Conservation (phyloP, 37 sponge, comb jelly and placozoan species). For the Diacarnus erythraeanus region DNA sequence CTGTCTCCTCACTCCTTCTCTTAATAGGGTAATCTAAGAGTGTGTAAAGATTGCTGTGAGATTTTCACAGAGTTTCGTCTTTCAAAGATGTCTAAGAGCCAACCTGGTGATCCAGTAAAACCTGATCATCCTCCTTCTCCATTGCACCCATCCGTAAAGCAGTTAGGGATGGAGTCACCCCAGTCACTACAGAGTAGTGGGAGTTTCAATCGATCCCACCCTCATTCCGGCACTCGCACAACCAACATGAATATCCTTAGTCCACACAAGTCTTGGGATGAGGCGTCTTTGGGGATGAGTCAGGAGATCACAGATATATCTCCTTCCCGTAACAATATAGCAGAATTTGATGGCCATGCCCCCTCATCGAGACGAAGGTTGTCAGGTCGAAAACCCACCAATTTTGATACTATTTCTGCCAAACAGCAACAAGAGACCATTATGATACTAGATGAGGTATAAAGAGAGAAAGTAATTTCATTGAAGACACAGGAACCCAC, state of each 20-base stretch:
- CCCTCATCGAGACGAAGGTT: background rate
- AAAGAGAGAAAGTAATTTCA: background rate
- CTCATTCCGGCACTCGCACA: background rate
- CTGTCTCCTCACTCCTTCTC: background rate
- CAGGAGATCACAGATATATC: constrained; percentile 7
- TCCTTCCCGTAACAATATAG: background rate
- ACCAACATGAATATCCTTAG: background rate
- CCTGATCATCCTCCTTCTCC: background rate
- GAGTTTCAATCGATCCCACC: background rate
- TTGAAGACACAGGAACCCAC: too few species aligned
- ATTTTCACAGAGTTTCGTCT: constrained; percentile 29
- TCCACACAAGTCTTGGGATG: constrained; percentile 52
- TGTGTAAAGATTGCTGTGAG: constrained; percentile 40
- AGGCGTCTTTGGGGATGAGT: constrained; percentile 7
- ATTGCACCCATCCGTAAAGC: background rate
- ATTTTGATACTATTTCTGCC: background rate
- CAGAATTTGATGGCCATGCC: constrained; percentile 39
- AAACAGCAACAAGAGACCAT: constrained; percentile 2
- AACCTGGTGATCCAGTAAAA: background rate
- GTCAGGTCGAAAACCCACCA: background rate
- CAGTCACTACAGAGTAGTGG: background rate
- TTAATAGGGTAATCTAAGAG: constrained; percentile 29
- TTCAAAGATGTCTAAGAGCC: background rate
- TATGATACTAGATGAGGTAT: constrained; percentile 43
- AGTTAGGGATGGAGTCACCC: background rate